Evolutionary conservation across 1,140 invertebrate species (phyloP), one percentile per base, ranked within the genome.

Genomic region (Drosophila paulistorum): DNA sequence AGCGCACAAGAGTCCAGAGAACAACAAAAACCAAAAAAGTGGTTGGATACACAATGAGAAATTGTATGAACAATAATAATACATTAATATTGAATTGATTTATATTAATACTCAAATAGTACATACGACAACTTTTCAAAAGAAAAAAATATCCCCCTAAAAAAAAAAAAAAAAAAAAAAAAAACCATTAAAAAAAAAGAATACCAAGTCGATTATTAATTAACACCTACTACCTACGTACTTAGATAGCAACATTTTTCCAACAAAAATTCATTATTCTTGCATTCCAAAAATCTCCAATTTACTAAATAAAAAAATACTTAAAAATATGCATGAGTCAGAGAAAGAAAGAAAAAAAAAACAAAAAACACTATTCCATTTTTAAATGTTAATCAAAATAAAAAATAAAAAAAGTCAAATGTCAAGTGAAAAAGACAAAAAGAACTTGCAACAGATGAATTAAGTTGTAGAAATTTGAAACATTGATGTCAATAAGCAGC

Each of bases 221-320:
- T 69, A 81, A 77, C 83, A 82, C 67, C 78, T 51, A 51, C 17
- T 51, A 51, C 45, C 45, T 83, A 71, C 77, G 76, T 83, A 89
- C 74, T 87, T 87, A 87, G 83, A 87, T 87, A 87, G 83, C 84
- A 80, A 89, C 84, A 89, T 89, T 87, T 86, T 80, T 89, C 80
- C 79, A 76, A 39, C 63, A 57, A 72, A 76, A 41, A 59, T 78
- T 79, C 76, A 79, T 79, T 79, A 76, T 83, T 79, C 63, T 81
- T 72, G 70, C 74, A 85, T 74, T 77, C 11, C 17, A 48, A 48
- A 74, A 76, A 78, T 74, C 71, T 86, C 71, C 71, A 81, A 75
- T 75, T 81, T 81, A 74, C 76, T 71, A 81, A 80, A 69, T 77
- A 75, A 54, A 48, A 45, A 45, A 69, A 64, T 45, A 68, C 35